Evolutionary conservation across 2,113 vertebrate genomes (phyloP), one percentile per base, ranked within the genome.

Genomic region (Centropus unirufus): DNA sequence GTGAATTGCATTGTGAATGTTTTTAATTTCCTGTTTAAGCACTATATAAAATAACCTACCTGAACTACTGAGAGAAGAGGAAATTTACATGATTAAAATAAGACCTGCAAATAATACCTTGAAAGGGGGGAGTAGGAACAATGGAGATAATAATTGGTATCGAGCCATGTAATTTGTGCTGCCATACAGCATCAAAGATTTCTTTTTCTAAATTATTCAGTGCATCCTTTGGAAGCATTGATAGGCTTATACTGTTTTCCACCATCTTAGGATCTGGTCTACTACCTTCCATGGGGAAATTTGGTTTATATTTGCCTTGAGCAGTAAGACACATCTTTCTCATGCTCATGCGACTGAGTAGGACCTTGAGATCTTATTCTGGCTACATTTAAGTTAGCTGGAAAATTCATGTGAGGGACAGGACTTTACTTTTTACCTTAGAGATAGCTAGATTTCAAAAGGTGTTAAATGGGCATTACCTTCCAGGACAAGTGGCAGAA

Each of bases 11-110:
- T 80, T 57, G 73, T 90, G 96, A 97, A 93, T 90, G 76, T 72
- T 96, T 97, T 97, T 97, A 97, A 97, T 97, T 97, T 97, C 97
- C 97, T 97, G 96, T 96, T 95, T 94, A 89, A 93, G 69, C 79
- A 74, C 89, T 96, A 94, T 95, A 96, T 96, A 96, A 94, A 97
- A 96, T 90, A 96, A 97, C 89, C 96, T 91, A 97, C 95, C 96
- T 96, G 92, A 96, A 93, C 87, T 2, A 2, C 73, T 92, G 96
- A 84, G 91, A 95, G 59, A 94, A 96, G 83, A 97, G 97, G 96
- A 97, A 97, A 97, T 97, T 97, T 97, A 92, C 96, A 94, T 97
- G 67, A 97, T 95, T 96, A 96, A 97, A 97, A 96, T 96, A 96
- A 97, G 87, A 83, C 83, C 92, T 92, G 76, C 67, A 93, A 95